phyloP scores from a whole-genome alignment of 2,113 vertebrate species.

The Nestor notabilis region DNA sequence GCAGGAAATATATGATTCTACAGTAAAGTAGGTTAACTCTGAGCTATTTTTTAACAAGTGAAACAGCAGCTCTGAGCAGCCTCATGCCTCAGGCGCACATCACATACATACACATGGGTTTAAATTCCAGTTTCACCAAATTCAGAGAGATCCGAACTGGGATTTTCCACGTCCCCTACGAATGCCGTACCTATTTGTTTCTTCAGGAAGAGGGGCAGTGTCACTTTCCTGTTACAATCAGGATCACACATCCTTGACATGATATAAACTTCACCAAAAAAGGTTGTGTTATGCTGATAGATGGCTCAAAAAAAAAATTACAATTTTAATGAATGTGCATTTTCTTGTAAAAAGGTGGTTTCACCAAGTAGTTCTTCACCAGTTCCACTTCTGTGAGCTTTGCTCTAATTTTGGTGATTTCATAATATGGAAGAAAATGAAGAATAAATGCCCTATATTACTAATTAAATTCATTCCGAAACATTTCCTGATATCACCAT shows the following conservation, averaged over 20 bases:
- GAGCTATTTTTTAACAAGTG: neutral
- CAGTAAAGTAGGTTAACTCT: conserved; percentile 24
- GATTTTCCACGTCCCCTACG: neutral
- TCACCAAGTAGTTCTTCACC: neutral
- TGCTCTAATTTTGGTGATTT: neutral
- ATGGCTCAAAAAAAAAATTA: neutral
- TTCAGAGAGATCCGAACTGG: neutral
- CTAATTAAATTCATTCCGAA: neutral
- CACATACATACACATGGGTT: neutral
- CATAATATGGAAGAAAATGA: neutral
- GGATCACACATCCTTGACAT: neutral
- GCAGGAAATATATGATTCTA: neutral
- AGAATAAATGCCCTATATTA: neutral
- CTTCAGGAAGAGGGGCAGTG: neutral
- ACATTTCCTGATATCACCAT: neutral
- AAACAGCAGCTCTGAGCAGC: neutral
- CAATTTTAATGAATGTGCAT: neutral
- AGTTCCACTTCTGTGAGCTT: neutral
- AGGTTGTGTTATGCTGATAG: neutral
- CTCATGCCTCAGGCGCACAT: neutral
- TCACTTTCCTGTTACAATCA: neutral
- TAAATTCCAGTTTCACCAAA: neutral
- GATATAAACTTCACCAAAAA: neutral
- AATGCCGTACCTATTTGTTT: neutral
- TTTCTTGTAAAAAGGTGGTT: neutral